phyloP scores from a whole-genome alignment of 2,113 vertebrate species.

The Axis porcinus region DNA sequence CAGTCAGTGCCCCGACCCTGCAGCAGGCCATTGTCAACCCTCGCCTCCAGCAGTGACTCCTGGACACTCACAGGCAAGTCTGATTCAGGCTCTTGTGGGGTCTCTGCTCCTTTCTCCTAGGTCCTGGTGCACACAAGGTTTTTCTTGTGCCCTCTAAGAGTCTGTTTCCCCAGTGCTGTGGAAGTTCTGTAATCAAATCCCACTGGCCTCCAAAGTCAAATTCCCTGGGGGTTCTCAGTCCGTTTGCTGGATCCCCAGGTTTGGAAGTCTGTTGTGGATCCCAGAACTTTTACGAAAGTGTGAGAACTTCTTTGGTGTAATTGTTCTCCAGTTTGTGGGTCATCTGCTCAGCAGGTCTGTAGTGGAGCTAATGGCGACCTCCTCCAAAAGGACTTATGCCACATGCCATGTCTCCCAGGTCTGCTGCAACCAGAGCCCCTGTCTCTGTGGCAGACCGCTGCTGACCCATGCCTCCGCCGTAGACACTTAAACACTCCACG shows the following conservation, averaged over 20 bases:
- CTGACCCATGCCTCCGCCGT: rapidly evolving
- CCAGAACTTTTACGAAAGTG: not conserved
- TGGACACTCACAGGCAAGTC: not conserved
- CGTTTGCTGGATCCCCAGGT: not conserved
- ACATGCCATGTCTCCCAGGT: rapidly evolving
- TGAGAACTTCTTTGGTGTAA: not conserved
- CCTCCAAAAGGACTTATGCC: not conserved
- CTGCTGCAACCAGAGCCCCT: not conserved
- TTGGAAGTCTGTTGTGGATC: not conserved
- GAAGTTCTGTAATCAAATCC: not conserved
- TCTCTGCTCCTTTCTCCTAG: not conserved
- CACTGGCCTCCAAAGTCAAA: not conserved
- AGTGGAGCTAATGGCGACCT: not conserved
- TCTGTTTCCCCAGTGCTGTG: not conserved
- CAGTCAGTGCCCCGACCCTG: not conserved
- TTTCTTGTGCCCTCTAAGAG: not conserved
- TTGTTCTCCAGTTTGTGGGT: not conserved
- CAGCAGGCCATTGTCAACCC: not conserved
- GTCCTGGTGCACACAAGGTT: not conserved
- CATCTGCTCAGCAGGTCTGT: not conserved
- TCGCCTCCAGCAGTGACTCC: not conserved
- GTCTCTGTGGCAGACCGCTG: not conserved
- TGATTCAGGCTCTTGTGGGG: not conserved
- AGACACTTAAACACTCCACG: not conserved
- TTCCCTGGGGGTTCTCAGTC: not conserved